A percentile compares a stretch with the other conserved stretches of the same genome.
Evolutionary conservation across 1,140 invertebrate species (phyloP).

Genomic region (Chironomus tepperi): DNA sequence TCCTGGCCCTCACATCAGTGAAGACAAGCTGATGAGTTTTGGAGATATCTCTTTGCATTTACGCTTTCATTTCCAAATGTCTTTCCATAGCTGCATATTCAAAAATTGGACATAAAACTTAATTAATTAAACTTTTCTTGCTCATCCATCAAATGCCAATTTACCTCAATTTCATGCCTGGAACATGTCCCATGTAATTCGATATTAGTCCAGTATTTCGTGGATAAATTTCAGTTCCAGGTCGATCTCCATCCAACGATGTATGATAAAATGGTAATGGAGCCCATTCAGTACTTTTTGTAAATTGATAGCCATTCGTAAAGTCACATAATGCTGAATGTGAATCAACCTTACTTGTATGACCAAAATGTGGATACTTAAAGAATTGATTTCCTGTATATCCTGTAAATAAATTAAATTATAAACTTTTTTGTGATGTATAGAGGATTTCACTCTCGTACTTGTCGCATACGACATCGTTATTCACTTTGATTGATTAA

Average conservation of each 20-base stretch:
- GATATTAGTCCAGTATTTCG: slow-evolving; percentile 3
- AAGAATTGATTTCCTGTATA: slow-evolving; percentile 16
- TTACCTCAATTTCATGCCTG: neutral
- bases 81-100: slow-evolving; percentile 3
- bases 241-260: neutral
- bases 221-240: slow-evolving; percentile 4
- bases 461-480: slow-evolving; percentile 11
- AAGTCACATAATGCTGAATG: slow-evolving; percentile 11
- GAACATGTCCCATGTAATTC: neutral
- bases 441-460: neutral
- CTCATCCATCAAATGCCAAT: too few species aligned
- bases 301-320: slow-evolving; percentile 13
- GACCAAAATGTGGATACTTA: neutral
- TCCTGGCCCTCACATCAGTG: neutral
- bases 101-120: slow-evolving; percentile 4
- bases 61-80: neutral
- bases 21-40: slow-evolving; percentile 20
- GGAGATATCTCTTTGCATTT: slow-evolving; percentile 31
- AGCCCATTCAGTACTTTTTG: neutral
- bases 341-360: neutral
- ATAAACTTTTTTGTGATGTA: neutral
- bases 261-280: slow-evolving; percentile 16
- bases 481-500: neutral
- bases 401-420: neutral
- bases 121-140: neutral